Evolutionary conservation across 2,888 invertebrate species (phyloP).

Genomic region (Cerceris ruficornis): DNA sequence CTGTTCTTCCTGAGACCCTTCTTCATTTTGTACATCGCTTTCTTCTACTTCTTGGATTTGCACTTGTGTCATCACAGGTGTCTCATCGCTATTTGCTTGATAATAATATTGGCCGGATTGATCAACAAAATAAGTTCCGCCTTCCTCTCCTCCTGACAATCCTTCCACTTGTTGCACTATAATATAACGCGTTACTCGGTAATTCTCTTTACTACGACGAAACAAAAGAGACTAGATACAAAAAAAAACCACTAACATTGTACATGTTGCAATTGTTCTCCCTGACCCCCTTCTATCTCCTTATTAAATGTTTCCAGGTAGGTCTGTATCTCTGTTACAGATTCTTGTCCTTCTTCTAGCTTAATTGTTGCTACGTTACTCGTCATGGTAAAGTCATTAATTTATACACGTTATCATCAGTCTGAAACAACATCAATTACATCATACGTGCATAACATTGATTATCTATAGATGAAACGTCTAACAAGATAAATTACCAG

Average conservation of each 20-base stretch:
- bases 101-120: conserved; percentile 92
- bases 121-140: conserved; percentile 91
- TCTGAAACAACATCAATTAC: conserved; percentile 45
- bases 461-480: neutral
- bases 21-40: conserved; percentile 75
- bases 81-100: conserved; percentile 87
- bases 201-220: neutral
- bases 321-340: conserved; percentile 89
- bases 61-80: conserved; percentile 86
- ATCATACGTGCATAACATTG: neutral
- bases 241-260: conserved; percentile 72
- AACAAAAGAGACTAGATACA: conserved; percentile 1
- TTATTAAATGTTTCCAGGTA: conserved; percentile 92
- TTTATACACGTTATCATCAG: conserved; percentile 45
- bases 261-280: conserved; percentile 80
- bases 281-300: conserved; percentile 87
- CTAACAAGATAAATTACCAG: too few species aligned
- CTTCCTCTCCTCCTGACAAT: conserved; percentile 83
- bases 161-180: conserved; percentile 81
- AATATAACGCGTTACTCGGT: conserved; percentile 16
- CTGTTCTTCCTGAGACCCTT: conserved; percentile 78
- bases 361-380: conserved; percentile 78
- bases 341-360: conserved; percentile 81
- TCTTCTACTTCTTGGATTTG: conserved; percentile 82
- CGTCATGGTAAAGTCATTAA: conserved; percentile 73